phyloP scores from a whole-genome alignment of 2,797 vertebrate species.

The Poeciliopsis turneri region DNA sequence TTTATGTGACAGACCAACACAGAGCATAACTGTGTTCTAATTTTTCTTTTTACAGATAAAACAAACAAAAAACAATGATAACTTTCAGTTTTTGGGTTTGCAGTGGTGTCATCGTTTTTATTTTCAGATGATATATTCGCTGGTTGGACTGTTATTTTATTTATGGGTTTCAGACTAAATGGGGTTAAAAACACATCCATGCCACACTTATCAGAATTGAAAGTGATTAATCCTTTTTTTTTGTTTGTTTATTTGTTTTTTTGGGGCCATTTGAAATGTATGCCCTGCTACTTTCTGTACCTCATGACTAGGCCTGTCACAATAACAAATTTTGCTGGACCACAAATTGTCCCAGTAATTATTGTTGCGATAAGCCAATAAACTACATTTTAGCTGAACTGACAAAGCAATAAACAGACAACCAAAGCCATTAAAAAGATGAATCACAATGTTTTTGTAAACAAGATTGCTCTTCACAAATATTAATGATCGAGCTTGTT shows the following conservation, averaged over 20 bases:
- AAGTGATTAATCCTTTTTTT: not conserved
- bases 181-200: not conserved
- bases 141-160: not conserved
- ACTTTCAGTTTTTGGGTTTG: not conserved
- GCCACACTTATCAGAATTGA: not conserved
- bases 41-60: not conserved
- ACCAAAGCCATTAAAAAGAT: no score
- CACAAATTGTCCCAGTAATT: no score
- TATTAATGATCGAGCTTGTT: no score
- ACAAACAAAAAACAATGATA: not conserved
- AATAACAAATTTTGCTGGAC: no score
- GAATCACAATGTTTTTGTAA: no score
- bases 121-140: not conserved
- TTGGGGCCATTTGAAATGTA: not conserved
- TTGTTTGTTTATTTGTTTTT: not conserved
- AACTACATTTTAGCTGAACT: no score
- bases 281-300: not conserved
- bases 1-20: not conserved
- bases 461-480: no score
- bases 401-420: no score
- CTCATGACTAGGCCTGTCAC: not conserved
- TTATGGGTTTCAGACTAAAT: not conserved
- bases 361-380: no score
- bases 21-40: not conserved
- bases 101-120: not conserved